Evolutionary conservation across 2,797 vertebrate species (phyloP), one percentile per base, ranked within the genome.

Genomic region (Ataeniobius toweri): DNA sequence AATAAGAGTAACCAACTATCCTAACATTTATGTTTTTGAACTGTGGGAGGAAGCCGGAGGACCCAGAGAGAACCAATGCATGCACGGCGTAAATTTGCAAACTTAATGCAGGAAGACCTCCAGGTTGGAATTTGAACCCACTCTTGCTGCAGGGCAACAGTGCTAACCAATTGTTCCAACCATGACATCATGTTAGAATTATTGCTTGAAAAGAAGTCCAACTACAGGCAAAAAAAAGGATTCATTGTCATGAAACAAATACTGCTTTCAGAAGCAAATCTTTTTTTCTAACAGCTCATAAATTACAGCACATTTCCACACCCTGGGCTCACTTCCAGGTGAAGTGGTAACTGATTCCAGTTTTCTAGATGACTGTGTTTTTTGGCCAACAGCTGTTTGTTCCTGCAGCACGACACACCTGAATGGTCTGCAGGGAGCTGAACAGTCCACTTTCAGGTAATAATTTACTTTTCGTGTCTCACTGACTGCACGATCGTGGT

Each of bases 341-440:
- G 50, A 8, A 75, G 53, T 10, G 51, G 50, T 65, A 61, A 36
- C 0, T 9, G 26, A 36, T 46, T 82, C 77, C 83, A 85, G 83
- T 26, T 86, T 76, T 85, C 28, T 44, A 70, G 67, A n/a, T 48
- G 65, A 74, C 67, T 79, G 86, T 87, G 87, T n/a, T 1, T 88
- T 14, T 86, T 89, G 85, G 83, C 86, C 80, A 53, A 1, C 31
- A 58, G 44, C 36, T 39, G 71, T 77, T 80, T 56, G 76, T 59
- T 74, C 71, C 78, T 76, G 81, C 77, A 73, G 46, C 76, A 9
- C 1, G 3, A 81, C 70, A 77, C 74, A 56, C 76, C 80, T 86
- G 74, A 0, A 46, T 71, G 82, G 76, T 71, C 63, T 69, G 28
- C 68, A 28, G 70, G 82, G 73, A 41, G 39, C 51, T 26, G 67